These are phyloP conservation scores for Rhingia rostrata DNA, from an alignment of 2,888 invertebrate species.

Conservation along the genomic window DNA sequence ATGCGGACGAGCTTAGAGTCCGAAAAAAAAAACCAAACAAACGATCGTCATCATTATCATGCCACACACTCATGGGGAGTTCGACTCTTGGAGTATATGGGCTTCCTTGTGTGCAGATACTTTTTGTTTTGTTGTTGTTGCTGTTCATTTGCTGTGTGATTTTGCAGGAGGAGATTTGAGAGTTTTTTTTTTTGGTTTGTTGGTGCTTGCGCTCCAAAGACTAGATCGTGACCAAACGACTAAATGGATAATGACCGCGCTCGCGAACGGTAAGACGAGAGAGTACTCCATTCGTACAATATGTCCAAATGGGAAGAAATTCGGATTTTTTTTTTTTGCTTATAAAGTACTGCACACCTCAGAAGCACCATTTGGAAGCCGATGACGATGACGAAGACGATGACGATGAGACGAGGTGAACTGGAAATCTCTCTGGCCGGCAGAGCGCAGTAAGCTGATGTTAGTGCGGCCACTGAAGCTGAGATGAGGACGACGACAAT, in stretches of 20 bases:
- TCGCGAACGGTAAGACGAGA: conserved; percentile 56
- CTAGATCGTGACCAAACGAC: conserved; percentile 83
- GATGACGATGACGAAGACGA: conserved; percentile 28
- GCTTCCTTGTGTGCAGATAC: conserved; percentile 53
- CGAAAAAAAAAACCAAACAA: conserved; percentile 42
- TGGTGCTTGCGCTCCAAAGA: conserved; percentile 69
- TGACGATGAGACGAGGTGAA: conserved; percentile 22
- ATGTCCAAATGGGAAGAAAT: conserved; percentile 71
- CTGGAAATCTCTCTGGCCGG: conserved; percentile 53
- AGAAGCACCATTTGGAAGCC: conserved; percentile 70
- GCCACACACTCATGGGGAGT: conserved; percentile 69
- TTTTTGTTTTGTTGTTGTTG: conserved; percentile 6
- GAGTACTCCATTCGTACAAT: conserved; percentile 68
- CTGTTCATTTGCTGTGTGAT: too few relatives aligned
- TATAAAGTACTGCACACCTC: conserved; percentile 74
- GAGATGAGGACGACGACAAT: conserved; percentile 29
- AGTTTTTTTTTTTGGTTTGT: conserved; percentile 43
- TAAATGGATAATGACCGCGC: conserved; percentile 83
- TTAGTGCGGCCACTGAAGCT: conserved; percentile 28
- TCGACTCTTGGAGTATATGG: conserved; percentile 37
- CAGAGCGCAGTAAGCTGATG: conserved; percentile 27
- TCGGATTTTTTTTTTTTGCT: conserved; percentile 27
- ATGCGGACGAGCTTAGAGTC: conserved; percentile 14
- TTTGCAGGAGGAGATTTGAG: conserved; percentile 51
- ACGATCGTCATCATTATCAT: conserved; percentile 73